Conservation (phyloP, 2,888 invertebrate species). For the Drymonia ruficornis region DNA sequence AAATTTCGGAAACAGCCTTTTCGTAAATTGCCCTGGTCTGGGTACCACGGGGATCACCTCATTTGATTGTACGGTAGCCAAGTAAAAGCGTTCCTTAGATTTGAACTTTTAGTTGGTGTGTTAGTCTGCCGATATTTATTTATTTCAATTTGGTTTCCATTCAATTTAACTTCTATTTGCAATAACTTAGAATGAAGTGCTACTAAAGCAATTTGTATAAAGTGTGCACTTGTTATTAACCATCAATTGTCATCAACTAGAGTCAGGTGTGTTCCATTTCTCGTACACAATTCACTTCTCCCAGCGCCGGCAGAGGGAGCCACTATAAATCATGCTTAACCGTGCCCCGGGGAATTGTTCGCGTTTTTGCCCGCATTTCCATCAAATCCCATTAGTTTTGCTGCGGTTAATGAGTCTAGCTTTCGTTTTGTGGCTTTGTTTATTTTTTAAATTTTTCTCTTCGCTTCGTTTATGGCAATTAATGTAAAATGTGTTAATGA, state of each 20-base stretch:
- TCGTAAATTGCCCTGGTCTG: no score
- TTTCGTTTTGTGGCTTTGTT: constrained; percentile 37
- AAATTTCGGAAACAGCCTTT: no score
- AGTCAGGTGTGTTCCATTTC: constrained; percentile 39
- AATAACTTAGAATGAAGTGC: not conserved
- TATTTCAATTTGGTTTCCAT: no score
- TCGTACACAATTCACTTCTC: constrained; percentile 31
- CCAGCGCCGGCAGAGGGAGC: constrained; percentile 30
- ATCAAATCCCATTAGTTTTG: constrained; percentile 44
- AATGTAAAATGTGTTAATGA: constrained; percentile 23
- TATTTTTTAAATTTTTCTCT: constrained; percentile 24
- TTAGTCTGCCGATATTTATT: no score
- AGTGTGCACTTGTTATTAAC: constrained; percentile 18
- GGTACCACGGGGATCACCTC: no score
- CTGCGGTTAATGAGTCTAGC: constrained; percentile 50
- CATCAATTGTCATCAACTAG: constrained; percentile 32
- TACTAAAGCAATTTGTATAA: not conserved
- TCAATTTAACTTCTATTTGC: no score
- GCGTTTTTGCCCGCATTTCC: constrained; percentile 55
- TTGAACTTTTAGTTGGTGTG: no score
- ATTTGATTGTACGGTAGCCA: no score
- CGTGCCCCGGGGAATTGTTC: constrained; percentile 47
- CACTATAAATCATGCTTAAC: constrained; percentile 55
- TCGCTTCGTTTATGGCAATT: constrained; percentile 28
- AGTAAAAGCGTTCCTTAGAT: no score